Conservation (phyloP, 2,888 invertebrate species). For the Darwinula stevensoni region DNA sequence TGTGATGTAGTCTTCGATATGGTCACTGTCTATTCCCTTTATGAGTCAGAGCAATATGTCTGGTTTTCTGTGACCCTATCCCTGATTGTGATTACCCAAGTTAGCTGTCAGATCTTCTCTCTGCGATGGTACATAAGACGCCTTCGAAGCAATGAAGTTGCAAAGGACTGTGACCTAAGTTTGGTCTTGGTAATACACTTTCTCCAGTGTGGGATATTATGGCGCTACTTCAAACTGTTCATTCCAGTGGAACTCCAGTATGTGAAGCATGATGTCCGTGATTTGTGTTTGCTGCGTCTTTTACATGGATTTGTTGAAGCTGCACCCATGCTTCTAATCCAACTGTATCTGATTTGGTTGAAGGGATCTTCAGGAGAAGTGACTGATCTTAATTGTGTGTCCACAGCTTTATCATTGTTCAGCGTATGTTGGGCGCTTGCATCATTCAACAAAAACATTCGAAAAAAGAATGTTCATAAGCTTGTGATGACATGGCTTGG, state of each 20-base stretch:
- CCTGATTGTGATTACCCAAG: constrained; percentile 35
- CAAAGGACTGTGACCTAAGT: constrained; percentile 8
- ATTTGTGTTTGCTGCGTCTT: constrained; percentile 39
- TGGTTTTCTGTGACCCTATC: constrained; percentile 35
- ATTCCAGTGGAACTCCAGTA: constrained; percentile 49
- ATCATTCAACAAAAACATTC: constrained; percentile 61
- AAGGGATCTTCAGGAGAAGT: constrained; percentile 22
- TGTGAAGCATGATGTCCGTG: constrained; percentile 45
- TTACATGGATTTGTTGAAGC: constrained; percentile 67
- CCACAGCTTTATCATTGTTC: constrained; percentile 47
- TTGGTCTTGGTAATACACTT: constrained; percentile 25
- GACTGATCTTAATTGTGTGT: constrained; percentile 44
- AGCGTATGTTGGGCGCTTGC: constrained; percentile 71
- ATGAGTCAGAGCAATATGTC: constrained; percentile 29
- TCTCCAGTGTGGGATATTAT: constrained; percentile 19
- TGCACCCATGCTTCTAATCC: constrained; percentile 55
- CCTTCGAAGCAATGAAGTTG: constrained; percentile 13
- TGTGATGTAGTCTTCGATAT: constrained; percentile 70
- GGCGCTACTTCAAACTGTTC: constrained; percentile 47
- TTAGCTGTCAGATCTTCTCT: constrained; percentile 38
- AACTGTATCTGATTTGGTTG: constrained; percentile 36
- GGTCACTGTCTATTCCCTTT: constrained; percentile 51
- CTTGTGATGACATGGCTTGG: constrained; percentile 55
- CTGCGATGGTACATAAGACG: constrained; percentile 38
- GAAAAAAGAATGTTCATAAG: constrained; percentile 46